Evolutionary conservation across 2,113 vertebrate genomes (phyloP), one percentile per base, ranked within the genome.

Genomic region (Sakesphorus luctuosus): DNA sequence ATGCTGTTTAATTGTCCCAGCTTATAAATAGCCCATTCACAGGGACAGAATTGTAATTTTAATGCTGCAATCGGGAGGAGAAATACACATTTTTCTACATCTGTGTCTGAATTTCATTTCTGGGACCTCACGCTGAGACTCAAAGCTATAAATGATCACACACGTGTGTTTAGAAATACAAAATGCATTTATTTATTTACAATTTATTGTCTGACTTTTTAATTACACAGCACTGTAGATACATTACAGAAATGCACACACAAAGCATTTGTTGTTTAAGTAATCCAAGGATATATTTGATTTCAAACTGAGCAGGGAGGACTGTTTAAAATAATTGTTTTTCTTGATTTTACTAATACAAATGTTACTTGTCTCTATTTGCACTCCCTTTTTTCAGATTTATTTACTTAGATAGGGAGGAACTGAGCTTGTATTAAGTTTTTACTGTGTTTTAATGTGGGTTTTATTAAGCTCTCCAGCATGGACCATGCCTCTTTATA

Each of bases 401-500:
- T 91, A 87, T 84, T 90, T 89, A 35, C 62, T 89, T 49, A 46
- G 43, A 17, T 84, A 56, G 72, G 44, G 92, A 78, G 49, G 20
- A 58, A 36, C 47, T 56, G 80, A 84, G 52, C 65, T 65, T 53
- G 23, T 58, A 53, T 88, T 87, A 78, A 73, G 61, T 65, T 89
- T 93, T 86, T 92, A 87, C 36, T 93, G n/a, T 86, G 26, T 92
- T 93, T 96, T 94, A 93, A 93, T 94, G 66, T 72, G 79, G 0
- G 33, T 95, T 95, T 94, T 90, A 95, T 94, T 90, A 93, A 96
- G 82, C n/a, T 84, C 20, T 81, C 65, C 73, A 78, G 80, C 74
- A 44, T 33, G 19, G 82, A n/a, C 85, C 46, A 3, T 89, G 58
- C 69, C 73, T 92, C 69, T 76, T 84, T 90, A 84, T 94, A 82